These are phyloP conservation scores for Ammodramus savannarum DNA, from an alignment of 2,113 vertebrate genomes.

Conservation along the genomic window DNA sequence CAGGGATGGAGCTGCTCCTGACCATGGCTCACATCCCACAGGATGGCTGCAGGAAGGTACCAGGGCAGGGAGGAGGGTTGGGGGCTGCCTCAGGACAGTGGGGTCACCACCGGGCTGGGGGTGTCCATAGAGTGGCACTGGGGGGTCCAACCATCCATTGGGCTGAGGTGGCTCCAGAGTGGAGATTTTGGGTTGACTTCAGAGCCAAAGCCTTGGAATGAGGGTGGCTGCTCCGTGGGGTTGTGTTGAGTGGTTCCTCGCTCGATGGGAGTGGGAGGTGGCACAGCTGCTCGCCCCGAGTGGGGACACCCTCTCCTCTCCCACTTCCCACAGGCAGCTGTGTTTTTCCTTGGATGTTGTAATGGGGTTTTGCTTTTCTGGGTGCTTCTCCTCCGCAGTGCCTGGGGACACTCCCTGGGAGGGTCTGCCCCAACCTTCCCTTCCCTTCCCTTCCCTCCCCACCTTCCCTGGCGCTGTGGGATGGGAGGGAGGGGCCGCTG, in stretches of 20 bases:
- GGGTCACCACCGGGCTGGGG: fast-evolving
- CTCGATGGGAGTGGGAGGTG: background rate
- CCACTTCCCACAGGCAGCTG: fast-evolving
- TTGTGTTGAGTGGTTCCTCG: fast-evolving
- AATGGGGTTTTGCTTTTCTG: background rate
- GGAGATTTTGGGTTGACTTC: background rate
- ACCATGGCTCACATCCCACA: fast-evolving
- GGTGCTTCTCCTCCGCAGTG: fast-evolving
- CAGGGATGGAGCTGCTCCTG: background rate
- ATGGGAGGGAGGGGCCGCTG: background rate
- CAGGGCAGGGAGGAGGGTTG: background rate
- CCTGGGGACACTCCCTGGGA: background rate
- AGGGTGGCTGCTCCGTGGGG: background rate
- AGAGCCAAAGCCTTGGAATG: background rate
- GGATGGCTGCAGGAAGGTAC: background rate
- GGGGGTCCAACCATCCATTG: fast-evolving
- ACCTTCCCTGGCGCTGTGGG: background rate
- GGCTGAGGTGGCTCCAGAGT: background rate
- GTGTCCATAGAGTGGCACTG: fast-evolving
- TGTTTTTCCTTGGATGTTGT: fast-evolving
- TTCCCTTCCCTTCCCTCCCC: background rate
- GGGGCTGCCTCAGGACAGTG: background rate
- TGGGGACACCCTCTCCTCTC: background rate
- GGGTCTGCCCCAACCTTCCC: background rate
- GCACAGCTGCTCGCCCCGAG: background rate